Conservation (phyloP, 1,140 invertebrate species). For the Diploscapter pachys region DNA sequence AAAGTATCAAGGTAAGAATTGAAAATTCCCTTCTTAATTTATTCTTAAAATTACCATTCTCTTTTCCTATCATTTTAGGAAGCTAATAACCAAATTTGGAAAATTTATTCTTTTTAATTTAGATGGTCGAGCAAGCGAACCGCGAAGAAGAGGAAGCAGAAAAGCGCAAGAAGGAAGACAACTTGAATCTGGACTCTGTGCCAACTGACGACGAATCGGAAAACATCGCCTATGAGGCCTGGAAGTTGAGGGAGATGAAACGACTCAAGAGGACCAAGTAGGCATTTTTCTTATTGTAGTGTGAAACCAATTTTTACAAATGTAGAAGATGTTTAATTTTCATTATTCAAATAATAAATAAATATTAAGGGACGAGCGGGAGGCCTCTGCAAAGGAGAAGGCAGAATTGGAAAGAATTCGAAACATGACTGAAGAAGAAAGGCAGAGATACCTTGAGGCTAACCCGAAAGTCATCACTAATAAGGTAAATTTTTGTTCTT, state of each 20-base stretch:
- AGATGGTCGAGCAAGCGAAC: slow-evolving; percentile 1
- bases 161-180: slow-evolving; percentile 72
- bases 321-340: background rate
- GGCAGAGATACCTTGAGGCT: slow-evolving; percentile 77
- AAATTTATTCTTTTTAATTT: background rate
- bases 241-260: slow-evolving; percentile 94
- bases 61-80: too few relatives aligned
- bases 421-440: slow-evolving; percentile 93
- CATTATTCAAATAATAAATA: background rate
- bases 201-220: slow-evolving; percentile 97
- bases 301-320: background rate
- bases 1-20: slow-evolving; percentile 16
- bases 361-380: slow-evolving; percentile 31
- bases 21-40: background rate
- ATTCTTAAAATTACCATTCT: background rate
- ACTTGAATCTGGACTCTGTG: slow-evolving; percentile 73
- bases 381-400: slow-evolving; percentile 71
- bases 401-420: slow-evolving; percentile 84
- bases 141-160: slow-evolving; percentile 59
- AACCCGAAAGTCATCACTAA: slow-evolving; percentile 92
- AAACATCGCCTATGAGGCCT: slow-evolving; percentile 85
- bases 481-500: slow-evolving; percentile 58
- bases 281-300: slow-evolving; percentile 32
- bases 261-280: slow-evolving; percentile 91
- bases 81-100: too few relatives aligned